Evolutionary conservation across 2,888 invertebrate genomes (phyloP).

Genomic region (Ditylenchus weischeri): DNA sequence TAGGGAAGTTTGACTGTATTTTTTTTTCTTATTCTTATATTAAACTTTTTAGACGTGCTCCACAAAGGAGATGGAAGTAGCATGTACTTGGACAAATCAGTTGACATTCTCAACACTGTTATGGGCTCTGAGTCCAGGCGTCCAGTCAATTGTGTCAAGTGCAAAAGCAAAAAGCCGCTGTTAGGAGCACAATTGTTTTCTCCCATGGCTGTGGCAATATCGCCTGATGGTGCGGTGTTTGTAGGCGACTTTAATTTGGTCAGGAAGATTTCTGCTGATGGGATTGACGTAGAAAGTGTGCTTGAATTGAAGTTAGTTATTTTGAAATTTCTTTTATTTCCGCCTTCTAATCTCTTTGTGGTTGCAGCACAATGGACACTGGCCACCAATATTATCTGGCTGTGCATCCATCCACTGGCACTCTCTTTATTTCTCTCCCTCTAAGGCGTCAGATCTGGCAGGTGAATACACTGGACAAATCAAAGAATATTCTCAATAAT

Average conservation of each 20-base stretch:
- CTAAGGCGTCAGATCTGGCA: conserved; percentile 79
- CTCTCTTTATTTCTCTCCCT: conserved; percentile 91
- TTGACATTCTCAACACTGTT: conserved; percentile 80
- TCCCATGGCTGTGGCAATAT: conserved; percentile 87
- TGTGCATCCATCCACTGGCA: conserved; percentile 90
- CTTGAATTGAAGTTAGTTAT: conserved; percentile 74
- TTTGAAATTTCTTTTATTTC: background rate
- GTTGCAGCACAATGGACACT: conserved; percentile 82
- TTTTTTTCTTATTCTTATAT: conserved; percentile 19
- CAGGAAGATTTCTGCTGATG: conserved; percentile 78
- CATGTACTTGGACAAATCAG: conserved; percentile 81
- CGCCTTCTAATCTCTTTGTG: background rate
- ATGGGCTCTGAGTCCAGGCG: conserved; percentile 89
- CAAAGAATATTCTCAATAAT: conserved; percentile 38
- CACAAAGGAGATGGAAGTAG: conserved; percentile 96
- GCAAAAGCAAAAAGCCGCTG: conserved; percentile 45
- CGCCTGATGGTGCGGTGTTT: conserved; percentile 91
- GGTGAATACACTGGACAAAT: conserved; percentile 70
- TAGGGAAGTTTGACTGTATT: too few relatives aligned
- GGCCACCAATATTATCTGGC: conserved; percentile 94
- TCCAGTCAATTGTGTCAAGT: conserved; percentile 71
- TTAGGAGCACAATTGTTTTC: conserved; percentile 70
- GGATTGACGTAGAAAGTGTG: conserved; percentile 70
- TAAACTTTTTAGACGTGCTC: conserved; percentile 64
- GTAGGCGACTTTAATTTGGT: conserved; percentile 56